Evolutionary conservation across 2,888 invertebrate species (phyloP).

Genomic region (Acrobasis repandana): DNA sequence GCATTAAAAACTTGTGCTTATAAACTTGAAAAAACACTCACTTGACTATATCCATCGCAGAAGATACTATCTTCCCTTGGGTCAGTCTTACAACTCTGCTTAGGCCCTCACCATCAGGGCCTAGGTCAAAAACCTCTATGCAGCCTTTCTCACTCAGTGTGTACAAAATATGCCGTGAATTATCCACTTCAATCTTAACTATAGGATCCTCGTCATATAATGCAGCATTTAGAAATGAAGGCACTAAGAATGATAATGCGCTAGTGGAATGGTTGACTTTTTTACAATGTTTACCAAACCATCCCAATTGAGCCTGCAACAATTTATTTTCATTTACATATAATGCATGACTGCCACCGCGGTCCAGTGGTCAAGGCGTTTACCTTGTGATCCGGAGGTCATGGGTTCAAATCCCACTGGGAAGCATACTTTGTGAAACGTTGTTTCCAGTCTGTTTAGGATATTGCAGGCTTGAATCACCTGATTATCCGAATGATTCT

Average conservation of each 20-base stretch:
- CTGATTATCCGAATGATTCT: no score
- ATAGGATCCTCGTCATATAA: constrained; percentile 94
- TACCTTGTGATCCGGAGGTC: no score
- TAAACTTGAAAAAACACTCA: constrained; percentile 68
- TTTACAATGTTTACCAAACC: constrained; percentile 97
- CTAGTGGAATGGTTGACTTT: constrained; percentile 97
- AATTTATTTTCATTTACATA: constrained; percentile 14
- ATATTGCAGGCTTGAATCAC: no score
- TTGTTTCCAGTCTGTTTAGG: no score
- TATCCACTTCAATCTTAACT: constrained; percentile 93
- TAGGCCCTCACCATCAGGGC: constrained; percentile 88
- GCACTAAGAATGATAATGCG: constrained; percentile 92
- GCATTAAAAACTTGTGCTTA: no score
- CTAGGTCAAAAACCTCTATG: constrained; percentile 95
- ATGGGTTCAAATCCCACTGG: no score
- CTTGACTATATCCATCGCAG: constrained; percentile 92
- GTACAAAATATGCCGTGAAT: constrained; percentile 94
- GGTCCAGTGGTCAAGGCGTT: no score
- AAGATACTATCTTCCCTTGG: constrained; percentile 88
- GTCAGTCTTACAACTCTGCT: constrained; percentile 88
- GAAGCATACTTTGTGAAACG: no score
- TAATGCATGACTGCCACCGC: no score
- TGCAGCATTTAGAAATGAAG: constrained; percentile 94
- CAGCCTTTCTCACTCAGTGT: constrained; percentile 94
- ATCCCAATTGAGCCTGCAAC: constrained; percentile 89